A percentile compares a stretch with the other conserved stretches of the same genome.
phyloP scores from a whole-genome alignment of 2,113 vertebrate species.

The Rhinolophus sinicus region DNA sequence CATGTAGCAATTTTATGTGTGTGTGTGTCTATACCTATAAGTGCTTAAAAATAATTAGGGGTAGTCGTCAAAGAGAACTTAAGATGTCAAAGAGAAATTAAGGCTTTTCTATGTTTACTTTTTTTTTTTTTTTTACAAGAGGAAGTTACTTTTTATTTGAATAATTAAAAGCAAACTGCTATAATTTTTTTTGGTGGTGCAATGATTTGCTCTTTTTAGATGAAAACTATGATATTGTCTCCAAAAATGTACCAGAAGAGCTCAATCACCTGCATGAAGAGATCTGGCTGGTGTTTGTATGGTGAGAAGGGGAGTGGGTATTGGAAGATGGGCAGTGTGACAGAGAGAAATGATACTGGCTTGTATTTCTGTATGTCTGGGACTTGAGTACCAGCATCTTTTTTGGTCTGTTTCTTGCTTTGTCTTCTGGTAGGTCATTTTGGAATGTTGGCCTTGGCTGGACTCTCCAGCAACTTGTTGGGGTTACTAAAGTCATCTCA shows the following conservation, averaged over 20 bases:
- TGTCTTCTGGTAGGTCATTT: background rate
- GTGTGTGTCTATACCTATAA: background rate
- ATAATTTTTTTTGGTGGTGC: background rate
- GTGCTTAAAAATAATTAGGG: background rate
- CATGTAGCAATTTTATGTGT: background rate
- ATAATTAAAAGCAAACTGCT: background rate
- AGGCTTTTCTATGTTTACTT: background rate
- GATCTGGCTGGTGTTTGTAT: background rate
- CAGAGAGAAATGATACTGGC: background rate
- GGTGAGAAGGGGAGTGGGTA: background rate
- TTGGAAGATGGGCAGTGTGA: background rate
- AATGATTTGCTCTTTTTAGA: background rate
- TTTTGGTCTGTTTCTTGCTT: background rate
- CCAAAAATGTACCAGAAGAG: background rate
- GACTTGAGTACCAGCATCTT: background rate
- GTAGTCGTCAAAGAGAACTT: background rate
- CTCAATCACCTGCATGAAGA: background rate
- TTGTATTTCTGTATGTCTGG: background rate
- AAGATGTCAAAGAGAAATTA: constrained; percentile 5
- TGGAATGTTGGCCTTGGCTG: background rate
- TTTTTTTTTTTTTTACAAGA: background rate
- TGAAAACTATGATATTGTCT: background rate
- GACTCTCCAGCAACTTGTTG: background rate
- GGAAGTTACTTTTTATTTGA: background rate
- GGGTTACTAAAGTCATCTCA: background rate